These are phyloP conservation scores for Erebia aethiops DNA, from an alignment of 2,888 invertebrate genomes.

Conservation along the genomic window DNA sequence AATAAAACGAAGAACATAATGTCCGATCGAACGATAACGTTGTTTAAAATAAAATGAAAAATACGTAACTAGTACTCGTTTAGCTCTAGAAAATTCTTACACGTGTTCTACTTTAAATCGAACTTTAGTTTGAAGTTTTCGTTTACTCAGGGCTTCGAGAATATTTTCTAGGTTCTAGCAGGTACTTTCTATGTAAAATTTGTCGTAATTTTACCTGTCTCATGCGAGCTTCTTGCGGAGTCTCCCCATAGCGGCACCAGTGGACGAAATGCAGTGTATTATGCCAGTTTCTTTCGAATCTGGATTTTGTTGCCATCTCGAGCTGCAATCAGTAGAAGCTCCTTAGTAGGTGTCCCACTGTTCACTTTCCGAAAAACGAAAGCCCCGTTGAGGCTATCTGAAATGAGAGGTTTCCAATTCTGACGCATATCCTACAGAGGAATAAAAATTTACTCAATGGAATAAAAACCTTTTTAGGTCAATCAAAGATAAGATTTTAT, in stretches of 20 bases:
- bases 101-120: slow-evolving; percentile 25
- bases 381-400: slow-evolving; percentile 78
- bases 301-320: slow-evolving; percentile 82
- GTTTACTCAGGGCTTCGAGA: background rate
- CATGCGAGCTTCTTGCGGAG: slow-evolving; percentile 86
- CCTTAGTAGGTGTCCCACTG: slow-evolving; percentile 77
- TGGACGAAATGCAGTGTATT: slow-evolving; percentile 87
- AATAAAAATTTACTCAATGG: slow-evolving; percentile 31
- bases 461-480: slow-evolving; percentile 43
- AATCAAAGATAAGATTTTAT: slow-evolving; percentile 21
- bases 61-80: background rate
- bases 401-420: slow-evolving; percentile 82
- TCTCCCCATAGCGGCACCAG: slow-evolving; percentile 88
- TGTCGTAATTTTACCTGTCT: slow-evolving; percentile 83
- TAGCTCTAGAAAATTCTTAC: slow-evolving; percentile 50
- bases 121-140: background rate
- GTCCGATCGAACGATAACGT: slow-evolving; percentile 21
- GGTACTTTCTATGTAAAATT: background rate
- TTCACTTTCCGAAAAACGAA: slow-evolving; percentile 72
- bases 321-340: slow-evolving; percentile 83
- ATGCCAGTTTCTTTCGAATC: slow-evolving; percentile 85
- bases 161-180: background rate
- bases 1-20: slow-evolving; percentile 37
- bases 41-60: slow-evolving; percentile 20
- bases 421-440: slow-evolving; percentile 62